These are phyloP conservation scores for Otolemur crassicaudatus DNA, from an alignment of 2,797 vertebrate genomes.

Conservation along the genomic window DNA sequence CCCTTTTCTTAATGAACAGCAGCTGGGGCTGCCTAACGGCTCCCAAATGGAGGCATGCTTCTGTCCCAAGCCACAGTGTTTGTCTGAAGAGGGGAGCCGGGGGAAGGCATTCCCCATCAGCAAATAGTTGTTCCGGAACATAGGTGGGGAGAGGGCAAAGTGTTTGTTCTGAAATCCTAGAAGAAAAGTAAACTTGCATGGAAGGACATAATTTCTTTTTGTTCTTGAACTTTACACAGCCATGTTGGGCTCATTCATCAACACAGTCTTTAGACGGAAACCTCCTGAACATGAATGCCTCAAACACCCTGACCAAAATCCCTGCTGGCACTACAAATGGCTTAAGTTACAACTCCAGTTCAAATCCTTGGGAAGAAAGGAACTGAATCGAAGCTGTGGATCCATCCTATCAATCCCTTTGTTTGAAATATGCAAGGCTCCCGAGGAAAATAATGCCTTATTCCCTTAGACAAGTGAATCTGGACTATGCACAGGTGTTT, in stretches of 20 bases:
- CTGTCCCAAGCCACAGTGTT: conserved; percentile 25
- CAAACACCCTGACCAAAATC: conserved; percentile 36
- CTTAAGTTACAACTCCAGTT: background rate
- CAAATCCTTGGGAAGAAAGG: background rate
- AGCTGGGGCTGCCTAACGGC: conserved; percentile 2
- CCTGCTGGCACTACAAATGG: background rate
- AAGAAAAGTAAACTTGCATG: conserved; percentile 78
- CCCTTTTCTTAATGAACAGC: conserved; percentile 27
- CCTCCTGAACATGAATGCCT: background rate
- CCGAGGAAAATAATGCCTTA: background rate
- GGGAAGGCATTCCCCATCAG: conserved; percentile 46
- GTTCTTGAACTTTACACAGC: conserved; percentile 71
- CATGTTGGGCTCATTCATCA: conserved; percentile 45
- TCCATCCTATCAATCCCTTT: conserved; percentile 47
- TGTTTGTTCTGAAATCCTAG: conserved; percentile 78
- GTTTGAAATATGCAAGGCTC: background rate
- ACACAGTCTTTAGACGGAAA: background rate
- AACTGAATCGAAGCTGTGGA: conserved; percentile 32
- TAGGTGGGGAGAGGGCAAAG: conserved; percentile 44
- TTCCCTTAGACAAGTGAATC: conserved; percentile 36
- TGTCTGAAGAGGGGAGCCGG: conserved; percentile 24
- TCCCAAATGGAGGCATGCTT: conserved; percentile 26
- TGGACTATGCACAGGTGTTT: background rate
- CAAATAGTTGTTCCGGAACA: conserved; percentile 72
- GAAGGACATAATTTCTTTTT: conserved; percentile 78